phyloP scores from a whole-genome alignment of 2,888 invertebrate genomes.

The Andrena camellia region DNA sequence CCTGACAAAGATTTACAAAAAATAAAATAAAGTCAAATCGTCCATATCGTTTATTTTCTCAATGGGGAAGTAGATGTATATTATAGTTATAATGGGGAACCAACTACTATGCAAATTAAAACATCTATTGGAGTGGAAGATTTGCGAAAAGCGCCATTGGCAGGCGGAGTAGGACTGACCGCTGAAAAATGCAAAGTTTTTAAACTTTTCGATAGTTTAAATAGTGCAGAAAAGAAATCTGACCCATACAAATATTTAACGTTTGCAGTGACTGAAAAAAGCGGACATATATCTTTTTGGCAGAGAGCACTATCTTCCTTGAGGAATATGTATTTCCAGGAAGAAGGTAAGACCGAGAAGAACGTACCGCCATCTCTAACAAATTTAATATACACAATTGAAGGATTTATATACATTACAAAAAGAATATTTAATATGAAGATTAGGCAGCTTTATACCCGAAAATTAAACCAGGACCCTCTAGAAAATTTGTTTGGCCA shows the following conservation, averaged over 20 bases:
- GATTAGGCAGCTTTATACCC: not conserved
- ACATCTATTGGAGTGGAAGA: too few relatives aligned
- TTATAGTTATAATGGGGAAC: too few relatives aligned
- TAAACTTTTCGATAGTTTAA: not conserved
- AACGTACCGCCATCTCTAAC: not conserved
- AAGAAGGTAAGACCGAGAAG: not conserved
- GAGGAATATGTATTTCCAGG: not conserved
- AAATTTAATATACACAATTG: not conserved
- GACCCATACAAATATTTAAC: not conserved
- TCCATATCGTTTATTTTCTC: too few relatives aligned
- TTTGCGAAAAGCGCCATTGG: too few relatives aligned
- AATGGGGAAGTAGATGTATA: too few relatives aligned
- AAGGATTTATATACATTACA: not conserved
- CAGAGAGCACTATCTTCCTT: not conserved
- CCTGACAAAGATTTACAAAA: too few relatives aligned
- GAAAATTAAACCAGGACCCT: not conserved
- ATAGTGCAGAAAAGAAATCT: not conserved
- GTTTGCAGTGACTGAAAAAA: not conserved
- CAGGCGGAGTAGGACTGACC: too few relatives aligned
- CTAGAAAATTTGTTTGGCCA: not conserved
- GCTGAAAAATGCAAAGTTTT: too few relatives aligned
- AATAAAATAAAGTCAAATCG: too few relatives aligned
- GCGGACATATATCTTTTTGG: not conserved
- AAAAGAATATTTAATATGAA: not conserved
- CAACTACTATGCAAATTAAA: too few relatives aligned